Percentiles rank a stretch among this genome's conserved stretches.
These are phyloP conservation scores for Bombus impatiens DNA, from an alignment of 1,140 invertebrate species.

Conservation along the genomic window DNA sequence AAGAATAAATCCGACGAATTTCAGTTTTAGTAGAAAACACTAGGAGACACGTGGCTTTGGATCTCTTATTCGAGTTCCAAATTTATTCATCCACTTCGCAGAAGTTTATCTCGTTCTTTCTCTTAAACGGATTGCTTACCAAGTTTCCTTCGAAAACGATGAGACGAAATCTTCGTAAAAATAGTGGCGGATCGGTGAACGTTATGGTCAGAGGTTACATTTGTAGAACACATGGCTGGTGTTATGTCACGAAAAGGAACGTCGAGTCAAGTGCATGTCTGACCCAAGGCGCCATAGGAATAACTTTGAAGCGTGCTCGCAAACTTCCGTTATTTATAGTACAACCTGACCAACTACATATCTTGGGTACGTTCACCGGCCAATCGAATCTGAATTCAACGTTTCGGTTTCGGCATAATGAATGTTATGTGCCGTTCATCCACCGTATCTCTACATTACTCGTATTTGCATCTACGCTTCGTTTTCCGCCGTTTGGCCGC, in stretches of 20 bases:
- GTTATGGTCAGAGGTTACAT: not conserved
- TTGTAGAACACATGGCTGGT: constrained; percentile 3
- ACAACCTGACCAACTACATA: constrained; percentile 50
- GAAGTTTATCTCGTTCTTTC: not conserved
- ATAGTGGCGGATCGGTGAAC: not conserved
- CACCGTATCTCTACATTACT: not conserved
- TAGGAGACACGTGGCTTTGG: too few relatives aligned
- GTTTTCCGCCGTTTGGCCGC: not conserved
- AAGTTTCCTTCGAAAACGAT: not conserved
- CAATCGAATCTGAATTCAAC: constrained; percentile 52
- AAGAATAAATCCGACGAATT: too few relatives aligned
- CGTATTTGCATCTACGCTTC: not conserved
- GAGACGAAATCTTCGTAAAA: not conserved
- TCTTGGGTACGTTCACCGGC: constrained; percentile 47
- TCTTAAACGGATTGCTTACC: too few relatives aligned
- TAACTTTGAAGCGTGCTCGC: constrained; percentile 51
- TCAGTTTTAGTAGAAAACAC: too few relatives aligned
- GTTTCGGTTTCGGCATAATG: constrained; percentile 14
- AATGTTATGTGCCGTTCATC: not conserved
- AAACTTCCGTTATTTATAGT: constrained; percentile 67
- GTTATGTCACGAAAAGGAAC: constrained; percentile 15
- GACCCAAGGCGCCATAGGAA: constrained; percentile 26
- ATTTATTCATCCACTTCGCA: not conserved
- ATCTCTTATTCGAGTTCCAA: not conserved
- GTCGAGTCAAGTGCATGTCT: constrained; percentile 40